Conservation (phyloP, 2,888 invertebrate genomes). For the Monopis laevigella region DNA sequence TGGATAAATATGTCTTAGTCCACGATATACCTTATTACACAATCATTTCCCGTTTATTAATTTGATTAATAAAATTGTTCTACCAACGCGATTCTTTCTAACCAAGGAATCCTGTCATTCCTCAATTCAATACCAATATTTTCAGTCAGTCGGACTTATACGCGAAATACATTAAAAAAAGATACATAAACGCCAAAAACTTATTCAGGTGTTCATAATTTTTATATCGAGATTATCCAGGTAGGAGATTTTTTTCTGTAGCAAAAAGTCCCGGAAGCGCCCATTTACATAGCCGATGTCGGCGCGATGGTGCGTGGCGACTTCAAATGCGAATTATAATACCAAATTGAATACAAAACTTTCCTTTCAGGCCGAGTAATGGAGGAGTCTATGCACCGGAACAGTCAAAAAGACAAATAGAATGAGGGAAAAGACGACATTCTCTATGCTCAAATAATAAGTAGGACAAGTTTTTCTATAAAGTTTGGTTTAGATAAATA, state of each 20-base stretch:
- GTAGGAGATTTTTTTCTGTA: conserved; percentile 33
- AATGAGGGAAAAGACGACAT: conserved; percentile 54
- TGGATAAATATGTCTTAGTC: no score
- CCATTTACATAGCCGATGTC: conserved; percentile 67
- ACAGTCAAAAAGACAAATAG: conserved; percentile 67
- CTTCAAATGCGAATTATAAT: conserved; percentile 69
- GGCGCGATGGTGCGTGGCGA: conserved; percentile 66
- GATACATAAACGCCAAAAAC: conserved; percentile 7
- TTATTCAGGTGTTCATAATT: conserved; percentile 11
- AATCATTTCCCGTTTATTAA: no score
- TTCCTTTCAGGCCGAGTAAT: conserved; percentile 68
- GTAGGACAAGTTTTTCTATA: conserved; percentile 57
- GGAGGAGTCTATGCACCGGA: conserved; percentile 67
- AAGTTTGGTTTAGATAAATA: no score
- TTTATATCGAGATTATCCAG: conserved; percentile 29
- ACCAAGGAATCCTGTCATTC: no score
- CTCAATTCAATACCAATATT: no score
- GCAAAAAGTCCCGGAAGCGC: conserved; percentile 57
- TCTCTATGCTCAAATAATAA: conserved; percentile 63
- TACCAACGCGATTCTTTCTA: no score
- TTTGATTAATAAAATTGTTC: no score
- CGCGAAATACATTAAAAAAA: no score
- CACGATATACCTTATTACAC: no score
- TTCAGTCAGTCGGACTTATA: no score
- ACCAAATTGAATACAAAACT: conserved; percentile 70